Evolutionary conservation across 1,140 invertebrate species (phyloP), one percentile per base, ranked within the genome.

Genomic region (Tetramorium simillimum): DNA sequence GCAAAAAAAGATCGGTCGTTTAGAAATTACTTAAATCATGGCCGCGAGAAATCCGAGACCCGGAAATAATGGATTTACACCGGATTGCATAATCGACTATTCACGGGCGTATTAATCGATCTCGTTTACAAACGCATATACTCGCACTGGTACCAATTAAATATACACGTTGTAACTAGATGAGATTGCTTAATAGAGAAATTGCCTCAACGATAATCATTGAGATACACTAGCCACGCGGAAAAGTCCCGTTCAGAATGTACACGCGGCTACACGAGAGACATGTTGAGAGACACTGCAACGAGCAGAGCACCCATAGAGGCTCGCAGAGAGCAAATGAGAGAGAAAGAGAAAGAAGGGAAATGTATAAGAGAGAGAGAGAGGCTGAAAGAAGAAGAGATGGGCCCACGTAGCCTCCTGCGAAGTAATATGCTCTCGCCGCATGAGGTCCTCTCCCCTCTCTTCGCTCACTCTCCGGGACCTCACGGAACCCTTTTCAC

Each of bases 381-480:
- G 37, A 37, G 51, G 24, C 12, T 76, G 63, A 60, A 89, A 24
- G 86, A 89, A 90, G 85, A 88, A 80, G 75, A 89, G 89, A 87
- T 90, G 87, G 91, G 87, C 88, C 87, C 90, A 91, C 91, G 88
- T 86, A 92, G 89, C 92, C 91, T 92, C 90, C 91, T 92, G 92
- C 89, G 84, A 93, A 93, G 92, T 92, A 93, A 93, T 93, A 93
- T 93, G 91, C 92, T 93, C 92, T 92, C 92, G 85, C 92, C 89
- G 88, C 92, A 93, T 93, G 92, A 92, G 92, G 92, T 93, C 92
- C 69, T 91, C 84, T 84, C 78, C 51, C 24, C 46, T 75, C 53
- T 88, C 75, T 88, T 88, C 84, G 63, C 84, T 88, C 90, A 88
- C 63, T 84, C 87, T 76, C 51, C 51, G 62, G 40, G 75, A 62